Evolutionary conservation across 2,797 vertebrate genomes (phyloP).

Genomic region (Crenichthys baileyi): DNA sequence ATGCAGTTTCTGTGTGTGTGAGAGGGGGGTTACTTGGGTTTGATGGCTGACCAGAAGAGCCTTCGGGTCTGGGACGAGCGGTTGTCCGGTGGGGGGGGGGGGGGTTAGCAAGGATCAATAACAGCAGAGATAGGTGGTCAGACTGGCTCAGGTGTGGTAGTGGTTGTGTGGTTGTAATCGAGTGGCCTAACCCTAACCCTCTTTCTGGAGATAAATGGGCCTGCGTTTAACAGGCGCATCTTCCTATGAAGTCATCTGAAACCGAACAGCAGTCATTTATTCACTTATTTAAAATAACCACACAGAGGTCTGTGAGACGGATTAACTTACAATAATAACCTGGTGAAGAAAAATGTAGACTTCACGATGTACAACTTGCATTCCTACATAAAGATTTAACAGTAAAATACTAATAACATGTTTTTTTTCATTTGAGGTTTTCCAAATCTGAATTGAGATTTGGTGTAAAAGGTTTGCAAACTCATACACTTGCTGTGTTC

Average conservation of each 20-base stretch:
- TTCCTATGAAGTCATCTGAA: neutral
- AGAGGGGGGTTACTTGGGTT: neutral
- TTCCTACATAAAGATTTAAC: neutral
- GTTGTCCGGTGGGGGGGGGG: too few species aligned
- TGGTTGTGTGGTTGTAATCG: too few species aligned
- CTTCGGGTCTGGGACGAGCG: too few species aligned
- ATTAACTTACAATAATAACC: neutral
- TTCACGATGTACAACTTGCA: neutral
- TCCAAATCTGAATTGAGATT: too few species aligned
- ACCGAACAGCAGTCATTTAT: neutral
- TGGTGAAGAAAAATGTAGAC: neutral
- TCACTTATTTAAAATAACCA: neutral
- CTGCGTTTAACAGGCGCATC: too few species aligned
- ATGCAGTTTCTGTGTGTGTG: slow-evolving; percentile 13
- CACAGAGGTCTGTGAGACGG: neutral
- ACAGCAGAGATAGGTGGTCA: too few species aligned
- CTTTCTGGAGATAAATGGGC: too few species aligned
- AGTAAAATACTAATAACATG: neutral
- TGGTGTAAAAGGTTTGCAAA: neutral
- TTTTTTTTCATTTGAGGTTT: neutral
- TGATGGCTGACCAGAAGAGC: neutral
- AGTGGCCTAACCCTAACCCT: too few species aligned
- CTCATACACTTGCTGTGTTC: neutral
- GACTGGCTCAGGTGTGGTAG: too few species aligned
- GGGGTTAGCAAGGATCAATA: too few species aligned